These are phyloP conservation scores for Drosophila parvula DNA, from an alignment of 1,140 invertebrate species.

Conservation along the genomic window DNA sequence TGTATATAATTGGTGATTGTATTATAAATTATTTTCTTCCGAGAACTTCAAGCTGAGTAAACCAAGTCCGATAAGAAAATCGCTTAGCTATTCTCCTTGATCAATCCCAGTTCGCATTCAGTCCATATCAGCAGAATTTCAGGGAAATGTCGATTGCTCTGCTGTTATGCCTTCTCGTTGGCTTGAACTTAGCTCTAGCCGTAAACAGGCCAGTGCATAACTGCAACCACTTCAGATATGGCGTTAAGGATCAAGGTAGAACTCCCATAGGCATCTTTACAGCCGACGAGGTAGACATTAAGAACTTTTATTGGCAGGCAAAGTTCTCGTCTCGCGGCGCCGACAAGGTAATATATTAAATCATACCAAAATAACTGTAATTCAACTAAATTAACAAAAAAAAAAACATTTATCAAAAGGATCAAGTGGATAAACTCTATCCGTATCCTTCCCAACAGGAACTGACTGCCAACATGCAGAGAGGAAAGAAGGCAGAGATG, in stretches of 20 bases:
- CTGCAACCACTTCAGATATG: constrained; percentile 4
- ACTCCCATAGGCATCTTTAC: constrained; percentile 2
- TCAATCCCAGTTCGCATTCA: neutral
- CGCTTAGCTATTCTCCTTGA: neutral
- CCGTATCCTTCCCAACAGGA: neutral
- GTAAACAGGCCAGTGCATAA: neutral
- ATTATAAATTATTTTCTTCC: neutral
- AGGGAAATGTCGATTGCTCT: neutral
- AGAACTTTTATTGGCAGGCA: constrained; percentile 10
- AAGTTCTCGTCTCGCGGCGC: neutral
- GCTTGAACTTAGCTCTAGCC: neutral
- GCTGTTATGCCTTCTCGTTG: neutral
- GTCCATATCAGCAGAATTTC: neutral
- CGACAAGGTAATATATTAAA: neutral
- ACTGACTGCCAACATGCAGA: neutral
- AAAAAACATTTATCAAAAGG: neutral
- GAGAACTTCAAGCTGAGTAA: neutral
- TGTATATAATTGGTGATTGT: no score
- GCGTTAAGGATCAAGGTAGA: neutral
- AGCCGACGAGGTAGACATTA: neutral
- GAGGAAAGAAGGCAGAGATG: neutral
- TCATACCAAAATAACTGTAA: no score
- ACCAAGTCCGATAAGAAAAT: neutral
- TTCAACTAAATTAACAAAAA: no score
- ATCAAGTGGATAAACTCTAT: constrained; percentile 2